Evolutionary conservation across 2,888 invertebrate species (phyloP), one percentile per base, ranked within the genome.

Genomic region (Folsomia candida): DNA sequence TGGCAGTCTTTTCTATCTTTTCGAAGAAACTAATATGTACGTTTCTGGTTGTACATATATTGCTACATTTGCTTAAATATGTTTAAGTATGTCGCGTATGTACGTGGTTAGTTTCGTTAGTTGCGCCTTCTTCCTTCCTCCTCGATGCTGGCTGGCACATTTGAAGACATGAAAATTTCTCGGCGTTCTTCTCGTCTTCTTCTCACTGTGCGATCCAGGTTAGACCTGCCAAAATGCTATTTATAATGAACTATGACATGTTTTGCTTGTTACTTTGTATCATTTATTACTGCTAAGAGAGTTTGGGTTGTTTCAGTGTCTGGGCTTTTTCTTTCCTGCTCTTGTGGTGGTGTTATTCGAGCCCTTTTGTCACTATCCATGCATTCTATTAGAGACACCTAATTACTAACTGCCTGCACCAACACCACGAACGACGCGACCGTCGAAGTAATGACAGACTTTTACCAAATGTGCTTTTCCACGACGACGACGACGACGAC

Each of bases 341-440:
- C n/a, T n/a, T n/a, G n/a, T n/a, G n/a, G 61, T 68, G 64, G 37
- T 75, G 79, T 75, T 71, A 79, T 74, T 73, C 65, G 77, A 79
- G 72, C 72, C 71, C 59, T 63, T 68, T 68, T 79, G 77, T 79
- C 75, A 77, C 72, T 72, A 74, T 62, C 77, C 70, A 77, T 72
- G 75, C 73, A 76, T 76, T 75, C 70, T 73, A 74, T 72, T 71
- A 74, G 71, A 74, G 22, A 67, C 72, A 73, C 78, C 79, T 78
- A 79, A 79, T 79, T 79, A 79, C 78, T 77, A 74, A 70, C 73
- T 76, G 67, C 47, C 47, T 11, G 70, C 74, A 75, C 76, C 70
- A 60, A 75, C 51, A 67, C 47, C 59, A 59, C 3, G 59, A 9
- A 37, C 37, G 37, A 37, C 37, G 14, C 4, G 37, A 37, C 37